phyloP scores from a whole-genome alignment of 1,140 invertebrate species.

The Aphidius ervi region DNA sequence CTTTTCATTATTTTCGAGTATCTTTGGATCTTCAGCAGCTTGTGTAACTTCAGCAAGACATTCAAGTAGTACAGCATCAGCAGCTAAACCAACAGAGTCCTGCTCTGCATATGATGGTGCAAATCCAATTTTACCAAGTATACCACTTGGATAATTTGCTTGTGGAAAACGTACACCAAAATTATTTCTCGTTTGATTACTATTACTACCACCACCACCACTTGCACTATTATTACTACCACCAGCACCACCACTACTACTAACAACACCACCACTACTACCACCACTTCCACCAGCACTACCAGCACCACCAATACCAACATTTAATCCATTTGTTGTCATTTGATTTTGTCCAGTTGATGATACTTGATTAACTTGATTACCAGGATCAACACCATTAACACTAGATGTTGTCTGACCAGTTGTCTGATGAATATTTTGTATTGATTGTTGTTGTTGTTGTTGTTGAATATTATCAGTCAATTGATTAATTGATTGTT shows the following conservation, averaged over 20 bases:
- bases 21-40: slow-evolving; percentile 47
- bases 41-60: slow-evolving; percentile 51
- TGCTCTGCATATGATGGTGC: slow-evolving; percentile 46
- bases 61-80: slow-evolving; percentile 46
- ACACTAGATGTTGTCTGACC: slow-evolving; percentile 34
- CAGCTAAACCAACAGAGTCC: slow-evolving; percentile 44
- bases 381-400: slow-evolving; percentile 9
- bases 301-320: slow-evolving; percentile 28
- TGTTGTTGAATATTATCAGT: slow-evolving; percentile 25
- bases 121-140: slow-evolving; percentile 32
- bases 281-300: slow-evolving; percentile 29
- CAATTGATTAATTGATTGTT: slow-evolving; percentile 23
- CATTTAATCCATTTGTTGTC: slow-evolving; percentile 31
- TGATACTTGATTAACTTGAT: too few species aligned
- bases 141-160: slow-evolving; percentile 35
- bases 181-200: too few species aligned
- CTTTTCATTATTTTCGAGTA: slow-evolving; percentile 65
- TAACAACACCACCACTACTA: slow-evolving; percentile 19
- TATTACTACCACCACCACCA: slow-evolving; percentile 34
- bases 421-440: slow-evolving; percentile 50
- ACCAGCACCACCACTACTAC: slow-evolving; percentile 14
- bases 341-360: slow-evolving; percentile 1
- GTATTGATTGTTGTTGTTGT: slow-evolving; percentile 35
- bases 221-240: slow-evolving; percentile 26
- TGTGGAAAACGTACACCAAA: slow-evolving; percentile 22